Conservation (phyloP, 2,888 invertebrate genomes). For the Hirudinaria manillensis region DNA sequence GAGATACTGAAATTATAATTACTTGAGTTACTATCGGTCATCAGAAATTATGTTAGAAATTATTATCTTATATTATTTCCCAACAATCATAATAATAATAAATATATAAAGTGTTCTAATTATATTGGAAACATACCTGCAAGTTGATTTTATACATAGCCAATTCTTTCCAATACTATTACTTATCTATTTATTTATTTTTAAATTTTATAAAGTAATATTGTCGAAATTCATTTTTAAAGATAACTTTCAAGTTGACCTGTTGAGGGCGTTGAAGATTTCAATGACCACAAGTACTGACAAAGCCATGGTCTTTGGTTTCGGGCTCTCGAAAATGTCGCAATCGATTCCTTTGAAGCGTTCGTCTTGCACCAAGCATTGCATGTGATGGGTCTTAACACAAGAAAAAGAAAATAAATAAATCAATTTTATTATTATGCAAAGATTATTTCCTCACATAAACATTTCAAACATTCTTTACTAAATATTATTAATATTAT, state of each 20-base stretch:
- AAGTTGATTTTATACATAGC: no score
- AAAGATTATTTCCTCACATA: background rate
- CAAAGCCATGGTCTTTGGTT: constrained; percentile 99
- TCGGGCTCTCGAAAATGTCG: constrained; percentile 92
- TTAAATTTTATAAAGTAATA: no score
- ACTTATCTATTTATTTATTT: no score
- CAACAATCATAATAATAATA: background rate
- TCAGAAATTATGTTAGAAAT: background rate
- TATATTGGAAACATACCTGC: background rate
- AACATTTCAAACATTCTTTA: background rate
- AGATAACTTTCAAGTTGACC: constrained; percentile 57
- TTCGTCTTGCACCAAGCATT: constrained; percentile 54
- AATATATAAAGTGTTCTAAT: background rate
- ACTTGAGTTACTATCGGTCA: background rate
- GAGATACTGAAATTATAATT: constrained; percentile 68
- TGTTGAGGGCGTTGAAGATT: constrained; percentile 99
- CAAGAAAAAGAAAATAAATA: background rate
- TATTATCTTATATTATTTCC: background rate
- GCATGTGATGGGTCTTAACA: constrained; percentile 52
- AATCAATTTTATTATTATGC: background rate
- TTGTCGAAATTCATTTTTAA: no score
- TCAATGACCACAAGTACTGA: constrained; percentile 99
- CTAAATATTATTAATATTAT: background rate
- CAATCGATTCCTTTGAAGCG: constrained; percentile 89
- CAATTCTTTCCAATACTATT: no score